phyloP scores from a whole-genome alignment of 1,140 invertebrate species.

The Drosophila virilis region DNA sequence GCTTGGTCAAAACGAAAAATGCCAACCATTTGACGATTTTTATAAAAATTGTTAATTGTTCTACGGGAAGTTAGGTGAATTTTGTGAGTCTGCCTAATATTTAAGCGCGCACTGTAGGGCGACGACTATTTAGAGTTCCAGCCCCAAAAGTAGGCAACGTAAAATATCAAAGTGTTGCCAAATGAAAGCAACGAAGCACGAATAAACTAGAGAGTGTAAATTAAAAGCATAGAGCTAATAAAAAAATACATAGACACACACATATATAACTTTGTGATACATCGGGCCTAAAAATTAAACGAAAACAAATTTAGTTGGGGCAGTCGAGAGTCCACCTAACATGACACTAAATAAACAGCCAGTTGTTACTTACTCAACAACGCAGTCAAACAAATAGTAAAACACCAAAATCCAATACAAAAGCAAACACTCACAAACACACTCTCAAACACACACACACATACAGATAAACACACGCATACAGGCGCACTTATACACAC shows the following conservation, averaged over 20 bases:
- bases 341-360: constrained; percentile 81
- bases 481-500: constrained; percentile 20
- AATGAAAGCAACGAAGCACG: constrained; percentile 32
- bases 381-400: constrained; percentile 70
- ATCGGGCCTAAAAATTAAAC: constrained; percentile 56
- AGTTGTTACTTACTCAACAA: constrained; percentile 79
- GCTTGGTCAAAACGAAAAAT: too few species aligned
- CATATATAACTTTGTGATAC: not conserved
- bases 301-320: constrained; percentile 62
- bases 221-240: constrained; percentile 66
- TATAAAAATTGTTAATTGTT: too few species aligned
- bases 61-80: too few species aligned
- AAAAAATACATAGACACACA: constrained; percentile 29
- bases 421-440: constrained; percentile 47
- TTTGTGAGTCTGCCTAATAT: constrained; percentile 35
- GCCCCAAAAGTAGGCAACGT: constrained; percentile 65
- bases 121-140: constrained; percentile 15
- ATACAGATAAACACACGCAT: constrained; percentile 9
- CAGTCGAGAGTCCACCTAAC: constrained; percentile 48
- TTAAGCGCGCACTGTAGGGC: constrained; percentile 41
- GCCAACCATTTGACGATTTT: too few species aligned
- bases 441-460: constrained; percentile 21
- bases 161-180: constrained; percentile 27
- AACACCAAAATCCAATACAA: constrained; percentile 69
- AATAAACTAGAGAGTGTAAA: constrained; percentile 44